Evolutionary conservation across 1,140 invertebrate genomes (phyloP), one percentile per base, ranked within the genome.

Genomic region (Elysia chlorotica): DNA sequence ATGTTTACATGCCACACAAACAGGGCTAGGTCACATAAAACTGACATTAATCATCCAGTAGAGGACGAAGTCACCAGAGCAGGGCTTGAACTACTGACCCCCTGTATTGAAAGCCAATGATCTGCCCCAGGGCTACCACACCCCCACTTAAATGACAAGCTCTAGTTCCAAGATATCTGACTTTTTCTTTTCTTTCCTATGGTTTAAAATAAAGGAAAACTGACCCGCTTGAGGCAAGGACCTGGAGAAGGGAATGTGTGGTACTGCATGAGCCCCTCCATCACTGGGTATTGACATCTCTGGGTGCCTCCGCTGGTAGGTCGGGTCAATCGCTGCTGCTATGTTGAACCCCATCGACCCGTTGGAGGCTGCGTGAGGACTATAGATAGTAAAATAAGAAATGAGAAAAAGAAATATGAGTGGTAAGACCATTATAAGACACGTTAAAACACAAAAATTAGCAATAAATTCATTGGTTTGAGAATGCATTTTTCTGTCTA

Each of bases 261-360:
- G 36, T 2, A 73, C 71, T 17, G 72, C 65, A n/a, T n/a, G n/a
- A n/a, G n/a, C n/a, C n/a, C n/a, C n/a, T n/a, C n/a, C n/a, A n/a
- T n/a, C n/a, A n/a, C n/a, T n/a, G n/a, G n/a, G n/a, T n/a, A n/a
- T n/a, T n/a, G n/a, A n/a, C n/a, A n/a, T n/a, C 62, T 73, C 73
- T 14, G 81, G 78, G 36, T 78, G 76, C 71, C 81, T 65, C n/a
- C 78, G 71, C 30, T 79, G 76, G 65, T 85, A 85, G 0, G 83
- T 85, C 4, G 83, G 83, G 65, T 85, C 83, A 31, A 85, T 85
- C 4, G 83, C 83, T 14, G 81, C 78, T 2, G 83, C 83, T 37
- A 85, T 85, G 61, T 85, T 85, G 65, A 82, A 85, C 0, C 77
- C 74, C 33, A 59, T 19, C 36, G 69, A 71, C 10, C 69, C 69